phyloP scores from a whole-genome alignment of 2,888 invertebrate species.

The Ramazzottius varieornatus region DNA sequence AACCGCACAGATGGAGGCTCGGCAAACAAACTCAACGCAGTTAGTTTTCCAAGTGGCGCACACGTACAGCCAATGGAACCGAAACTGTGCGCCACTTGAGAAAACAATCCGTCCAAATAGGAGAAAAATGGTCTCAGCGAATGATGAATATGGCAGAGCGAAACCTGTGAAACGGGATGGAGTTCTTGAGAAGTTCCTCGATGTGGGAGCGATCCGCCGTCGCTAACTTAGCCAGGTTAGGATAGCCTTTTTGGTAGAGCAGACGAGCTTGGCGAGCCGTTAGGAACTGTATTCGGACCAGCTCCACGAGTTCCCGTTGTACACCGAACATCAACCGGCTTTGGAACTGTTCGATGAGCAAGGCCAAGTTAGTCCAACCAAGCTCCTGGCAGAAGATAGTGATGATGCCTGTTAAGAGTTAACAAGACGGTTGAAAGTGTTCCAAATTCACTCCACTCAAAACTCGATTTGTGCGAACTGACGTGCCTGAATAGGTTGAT shows the following conservation, averaged over 20 bases:
- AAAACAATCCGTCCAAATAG: too few species aligned
- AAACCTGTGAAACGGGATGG: slow-evolving; percentile 59
- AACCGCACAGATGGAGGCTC: too few species aligned
- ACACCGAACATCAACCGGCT: slow-evolving; percentile 77
- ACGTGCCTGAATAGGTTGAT: slow-evolving; percentile 62
- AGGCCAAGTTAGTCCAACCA: slow-evolving; percentile 68
- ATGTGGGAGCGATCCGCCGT: slow-evolving; percentile 38
- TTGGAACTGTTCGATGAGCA: slow-evolving; percentile 72
- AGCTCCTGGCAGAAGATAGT: slow-evolving; percentile 75
- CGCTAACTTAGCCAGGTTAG: slow-evolving; percentile 49
- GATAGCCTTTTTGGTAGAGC: slow-evolving; percentile 51
- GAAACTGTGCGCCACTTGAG: too few species aligned
- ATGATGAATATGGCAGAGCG: too few species aligned
- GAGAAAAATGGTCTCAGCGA: too few species aligned
- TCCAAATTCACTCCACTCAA: background rate
- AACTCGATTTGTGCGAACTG: background rate
- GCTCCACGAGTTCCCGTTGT: slow-evolving; percentile 62
- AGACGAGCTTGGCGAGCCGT: slow-evolving; percentile 59
- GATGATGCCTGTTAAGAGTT: slow-evolving; percentile 47
- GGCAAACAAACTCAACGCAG: too few species aligned
- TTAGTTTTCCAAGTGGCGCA: too few species aligned
- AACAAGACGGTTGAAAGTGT: background rate
- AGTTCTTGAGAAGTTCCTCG: slow-evolving; percentile 46
- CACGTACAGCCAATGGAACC: too few species aligned
- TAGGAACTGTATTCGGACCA: slow-evolving; percentile 54